Evolutionary conservation across 2,888 invertebrate species (phyloP).

Genomic region (Busseola fusca): DNA sequence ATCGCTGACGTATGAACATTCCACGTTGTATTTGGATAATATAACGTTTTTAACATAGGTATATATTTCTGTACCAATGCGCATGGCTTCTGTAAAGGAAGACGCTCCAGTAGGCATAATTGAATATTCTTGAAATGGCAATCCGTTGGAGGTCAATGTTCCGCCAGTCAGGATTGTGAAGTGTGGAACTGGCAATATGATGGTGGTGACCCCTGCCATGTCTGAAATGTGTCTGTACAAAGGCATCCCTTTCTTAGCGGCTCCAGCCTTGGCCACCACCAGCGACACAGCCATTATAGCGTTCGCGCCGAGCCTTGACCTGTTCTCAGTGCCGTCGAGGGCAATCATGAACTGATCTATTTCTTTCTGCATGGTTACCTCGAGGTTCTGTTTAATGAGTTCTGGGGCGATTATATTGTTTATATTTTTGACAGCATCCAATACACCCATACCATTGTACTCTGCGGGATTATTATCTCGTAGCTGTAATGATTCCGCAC

Average conservation of each 20-base stretch:
- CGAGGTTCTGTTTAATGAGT: conserved; percentile 93
- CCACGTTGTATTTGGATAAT: conserved; percentile 95
- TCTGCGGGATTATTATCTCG: conserved; percentile 95
- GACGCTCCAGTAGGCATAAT: conserved; percentile 97
- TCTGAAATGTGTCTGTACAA: conserved; percentile 98
- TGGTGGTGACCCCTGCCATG: conserved; percentile 95
- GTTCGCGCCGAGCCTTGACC: conserved; percentile 97
- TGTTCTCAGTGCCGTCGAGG: conserved; percentile 98
- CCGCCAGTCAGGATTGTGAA: conserved; percentile 99
- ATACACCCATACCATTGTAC: conserved; percentile 98
- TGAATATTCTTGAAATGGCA: conserved; percentile 98
- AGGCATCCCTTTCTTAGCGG: conserved; percentile 96
- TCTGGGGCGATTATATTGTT: conserved; percentile 95
- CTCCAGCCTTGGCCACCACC: conserved; percentile 98
- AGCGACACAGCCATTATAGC: conserved; percentile 98
- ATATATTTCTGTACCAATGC: conserved; percentile 98
- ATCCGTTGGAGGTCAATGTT: conserved; percentile 97
- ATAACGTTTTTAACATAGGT: conserved; percentile 97
- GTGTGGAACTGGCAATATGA: conserved; percentile 98
- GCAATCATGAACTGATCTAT: conserved; percentile 96
- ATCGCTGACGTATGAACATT: conserved; percentile 98
- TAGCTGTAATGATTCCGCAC: conserved; percentile 98
- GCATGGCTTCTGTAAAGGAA: conserved; percentile 98
- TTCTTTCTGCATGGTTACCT: conserved; percentile 96
- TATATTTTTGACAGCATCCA: conserved; percentile 96